Evolutionary conservation across 2,113 vertebrate genomes (phyloP).

Genomic region (Macrotus californicus): DNA sequence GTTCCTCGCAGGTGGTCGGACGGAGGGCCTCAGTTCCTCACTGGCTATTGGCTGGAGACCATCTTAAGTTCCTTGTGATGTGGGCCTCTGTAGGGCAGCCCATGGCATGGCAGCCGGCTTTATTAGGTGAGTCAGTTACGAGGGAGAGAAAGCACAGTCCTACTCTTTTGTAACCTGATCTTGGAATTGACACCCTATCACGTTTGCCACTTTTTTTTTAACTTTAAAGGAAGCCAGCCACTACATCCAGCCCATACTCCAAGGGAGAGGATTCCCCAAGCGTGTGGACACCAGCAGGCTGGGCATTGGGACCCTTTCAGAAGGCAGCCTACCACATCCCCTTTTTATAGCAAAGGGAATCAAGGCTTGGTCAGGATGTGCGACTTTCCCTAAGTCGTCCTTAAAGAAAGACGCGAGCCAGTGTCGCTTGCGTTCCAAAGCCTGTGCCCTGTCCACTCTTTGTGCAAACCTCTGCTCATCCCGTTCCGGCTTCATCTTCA

Average conservation of each 20-base stretch:
- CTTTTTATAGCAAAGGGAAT: conserved; percentile 8
- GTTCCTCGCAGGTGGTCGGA: background rate
- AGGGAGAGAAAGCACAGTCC: background rate
- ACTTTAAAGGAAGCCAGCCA: background rate
- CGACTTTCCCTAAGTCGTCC: background rate
- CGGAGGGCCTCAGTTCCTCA: background rate
- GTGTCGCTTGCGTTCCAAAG: background rate
- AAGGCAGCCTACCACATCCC: background rate
- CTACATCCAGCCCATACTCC: background rate
- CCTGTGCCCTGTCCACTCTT: background rate
- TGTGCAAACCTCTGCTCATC: background rate
- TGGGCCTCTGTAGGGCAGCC: background rate
- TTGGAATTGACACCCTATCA: background rate
- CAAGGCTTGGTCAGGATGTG: background rate
- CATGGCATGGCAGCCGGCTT: background rate
- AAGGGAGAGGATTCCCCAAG: background rate
- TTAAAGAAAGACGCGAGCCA: background rate
- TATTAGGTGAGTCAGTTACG: background rate
- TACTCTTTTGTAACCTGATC: background rate
- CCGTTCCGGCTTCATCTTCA: background rate
- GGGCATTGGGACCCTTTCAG: background rate
- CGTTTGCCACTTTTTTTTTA: background rate
- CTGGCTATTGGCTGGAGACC: background rate
- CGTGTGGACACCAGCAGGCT: background rate
- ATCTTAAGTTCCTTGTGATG: background rate